These are phyloP conservation scores for Lagopus leucura DNA, from an alignment of 2,113 vertebrate genomes.

Conservation along the genomic window DNA sequence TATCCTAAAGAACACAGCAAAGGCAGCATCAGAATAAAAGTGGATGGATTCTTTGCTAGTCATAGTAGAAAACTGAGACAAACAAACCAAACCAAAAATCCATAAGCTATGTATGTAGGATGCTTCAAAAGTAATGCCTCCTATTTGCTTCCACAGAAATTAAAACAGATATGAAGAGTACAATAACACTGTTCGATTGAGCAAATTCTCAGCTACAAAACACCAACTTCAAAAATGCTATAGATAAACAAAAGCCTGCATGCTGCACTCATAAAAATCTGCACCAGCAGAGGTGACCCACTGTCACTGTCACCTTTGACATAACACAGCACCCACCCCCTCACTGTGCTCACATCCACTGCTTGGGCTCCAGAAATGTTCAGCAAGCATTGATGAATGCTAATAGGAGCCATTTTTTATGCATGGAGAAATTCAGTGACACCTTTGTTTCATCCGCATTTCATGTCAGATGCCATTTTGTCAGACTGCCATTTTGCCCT, in stretches of 20 bases:
- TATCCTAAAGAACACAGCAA: not conserved
- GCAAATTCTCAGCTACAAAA: no score
- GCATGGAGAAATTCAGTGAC: not conserved
- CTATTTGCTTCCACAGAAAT: no score
- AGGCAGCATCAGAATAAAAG: not conserved
- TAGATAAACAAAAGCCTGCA: no score
- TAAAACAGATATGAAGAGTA: no score
- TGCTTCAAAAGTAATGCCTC: no score
- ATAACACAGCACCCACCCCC: no score
- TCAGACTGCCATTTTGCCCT: not conserved
- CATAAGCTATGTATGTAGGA: accelerated
- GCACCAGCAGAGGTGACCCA: no score
- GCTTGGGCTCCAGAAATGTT: not conserved
- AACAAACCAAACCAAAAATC: not conserved
- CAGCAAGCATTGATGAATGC: not conserved
- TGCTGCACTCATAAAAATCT: no score
- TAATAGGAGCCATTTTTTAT: not conserved
- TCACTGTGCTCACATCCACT: no score
- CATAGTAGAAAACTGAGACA: not conserved
- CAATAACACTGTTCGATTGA: no score
- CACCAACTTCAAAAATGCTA: no score
- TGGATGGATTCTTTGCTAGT: not conserved
- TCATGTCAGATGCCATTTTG: not conserved
- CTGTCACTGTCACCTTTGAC: no score
- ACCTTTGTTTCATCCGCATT: not conserved